Percentiles rank a stretch among this genome's conserved stretches.
These are phyloP conservation scores for Acronicta psi DNA, from an alignment of 2,888 invertebrate species.

Conservation along the genomic window DNA sequence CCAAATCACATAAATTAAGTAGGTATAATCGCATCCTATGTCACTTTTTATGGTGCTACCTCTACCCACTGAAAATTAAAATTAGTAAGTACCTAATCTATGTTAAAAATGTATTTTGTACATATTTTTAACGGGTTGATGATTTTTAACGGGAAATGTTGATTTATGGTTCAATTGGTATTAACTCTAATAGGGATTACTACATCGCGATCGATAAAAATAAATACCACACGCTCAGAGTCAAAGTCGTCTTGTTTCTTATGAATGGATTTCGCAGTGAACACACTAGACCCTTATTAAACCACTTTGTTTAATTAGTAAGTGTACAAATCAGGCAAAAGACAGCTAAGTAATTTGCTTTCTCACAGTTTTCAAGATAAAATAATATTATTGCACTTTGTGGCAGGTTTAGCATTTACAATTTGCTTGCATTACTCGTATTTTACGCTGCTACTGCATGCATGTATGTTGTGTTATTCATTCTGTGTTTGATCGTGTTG, in stretches of 20 bases:
- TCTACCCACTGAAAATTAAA: background rate
- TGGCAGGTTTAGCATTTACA: slow-evolving; percentile 28
- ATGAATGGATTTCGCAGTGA: slow-evolving; percentile 46
- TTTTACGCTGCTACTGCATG: slow-evolving; percentile 39
- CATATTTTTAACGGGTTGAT: no score
- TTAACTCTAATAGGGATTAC: no score
- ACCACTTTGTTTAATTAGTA: slow-evolving; percentile 30
- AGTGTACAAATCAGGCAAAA: slow-evolving; percentile 29
- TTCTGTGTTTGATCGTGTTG: slow-evolving; percentile 36
- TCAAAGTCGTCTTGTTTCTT: no score
- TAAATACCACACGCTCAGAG: no score
- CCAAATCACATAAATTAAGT: background rate
- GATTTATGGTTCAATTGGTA: no score
- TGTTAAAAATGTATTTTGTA: no score
- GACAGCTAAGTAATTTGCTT: slow-evolving; percentile 20
- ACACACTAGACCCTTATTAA: slow-evolving; percentile 52
- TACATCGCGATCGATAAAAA: no score
- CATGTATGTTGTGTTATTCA: slow-evolving; percentile 33
- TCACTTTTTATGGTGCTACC: background rate
- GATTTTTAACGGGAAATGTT: no score
- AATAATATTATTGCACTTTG: slow-evolving; percentile 7
- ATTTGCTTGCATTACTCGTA: slow-evolving; percentile 34
- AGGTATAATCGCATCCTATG: background rate
- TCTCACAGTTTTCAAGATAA: slow-evolving; percentile 30
- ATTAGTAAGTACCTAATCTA: no score